These are phyloP conservation scores for Erythrolamprus reginae DNA, from an alignment of 2,113 vertebrate species.

Conservation along the genomic window DNA sequence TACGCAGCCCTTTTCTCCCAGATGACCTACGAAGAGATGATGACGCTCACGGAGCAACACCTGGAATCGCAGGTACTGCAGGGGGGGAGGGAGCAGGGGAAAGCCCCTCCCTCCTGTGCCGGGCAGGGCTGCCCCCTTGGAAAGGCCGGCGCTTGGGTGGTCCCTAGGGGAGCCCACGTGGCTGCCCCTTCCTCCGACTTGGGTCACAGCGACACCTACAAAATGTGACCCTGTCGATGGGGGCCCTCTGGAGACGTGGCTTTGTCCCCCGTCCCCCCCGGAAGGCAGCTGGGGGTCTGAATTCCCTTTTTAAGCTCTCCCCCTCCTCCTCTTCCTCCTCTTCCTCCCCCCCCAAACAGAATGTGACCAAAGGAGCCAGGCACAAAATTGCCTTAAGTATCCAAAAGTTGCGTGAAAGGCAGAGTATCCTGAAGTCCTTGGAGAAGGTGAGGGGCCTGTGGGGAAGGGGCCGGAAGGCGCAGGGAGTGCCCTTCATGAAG, in stretches of 20 bases:
- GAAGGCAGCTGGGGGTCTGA: not conserved
- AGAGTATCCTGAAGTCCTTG: conserved; percentile 84
- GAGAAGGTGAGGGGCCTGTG: conserved; percentile 77
- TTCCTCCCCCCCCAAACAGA: conserved; percentile 62
- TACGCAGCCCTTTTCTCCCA: conserved; percentile 92
- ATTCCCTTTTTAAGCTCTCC: not conserved
- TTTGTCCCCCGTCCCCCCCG: no score
- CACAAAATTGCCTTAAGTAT: conserved; percentile 95
- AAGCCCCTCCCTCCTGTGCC: no score
- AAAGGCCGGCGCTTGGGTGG: no score
- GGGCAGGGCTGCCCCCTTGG: no score
- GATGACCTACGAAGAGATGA: conserved; percentile 95
- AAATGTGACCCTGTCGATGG: not conserved
- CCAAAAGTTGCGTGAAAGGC: conserved; percentile 89
- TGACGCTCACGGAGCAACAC: conserved; percentile 91
- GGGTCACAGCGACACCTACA: not conserved
- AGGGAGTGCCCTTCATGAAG: not conserved
- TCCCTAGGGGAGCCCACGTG: not conserved
- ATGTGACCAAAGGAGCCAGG: conserved; percentile 91
- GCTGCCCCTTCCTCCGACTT: not conserved
- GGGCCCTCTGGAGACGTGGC: not conserved
- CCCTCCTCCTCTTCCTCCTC: not conserved
- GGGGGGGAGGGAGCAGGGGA: not conserved
- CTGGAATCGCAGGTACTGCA: conserved; percentile 84
- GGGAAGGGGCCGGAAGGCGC: no score